Evolutionary conservation across 2,888 invertebrate species (phyloP).

Genomic region (Synanthedon myopaeformis): DNA sequence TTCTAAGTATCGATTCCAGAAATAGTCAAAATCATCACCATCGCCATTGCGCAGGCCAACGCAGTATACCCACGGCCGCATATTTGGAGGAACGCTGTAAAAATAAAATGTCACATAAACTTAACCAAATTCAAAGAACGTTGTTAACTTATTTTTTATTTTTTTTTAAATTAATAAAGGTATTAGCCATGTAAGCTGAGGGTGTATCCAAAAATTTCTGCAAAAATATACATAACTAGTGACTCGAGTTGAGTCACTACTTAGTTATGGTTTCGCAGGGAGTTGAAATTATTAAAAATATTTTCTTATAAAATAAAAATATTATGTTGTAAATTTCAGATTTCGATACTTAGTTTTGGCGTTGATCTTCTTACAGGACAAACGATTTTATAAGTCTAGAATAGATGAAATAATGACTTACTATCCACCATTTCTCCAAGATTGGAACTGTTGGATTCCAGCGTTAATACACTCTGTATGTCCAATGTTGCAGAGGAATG

Average conservation of each 20-base stretch:
- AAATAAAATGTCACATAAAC: background rate
- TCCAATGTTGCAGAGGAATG: slow-evolving; percentile 67
- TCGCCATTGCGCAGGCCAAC: slow-evolving; percentile 75
- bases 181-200: too few relatives aligned
- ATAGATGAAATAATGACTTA: slow-evolving; percentile 18
- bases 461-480: slow-evolving; percentile 45
- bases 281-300: too few relatives aligned
- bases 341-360: too few relatives aligned
- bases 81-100: slow-evolving; percentile 41
- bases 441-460: slow-evolving; percentile 39
- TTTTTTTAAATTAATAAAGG: background rate
- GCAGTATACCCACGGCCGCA: slow-evolving; percentile 82
- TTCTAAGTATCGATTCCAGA: slow-evolving; percentile 72
- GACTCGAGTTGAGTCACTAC: too few relatives aligned
- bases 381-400: too few relatives aligned
- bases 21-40: slow-evolving; percentile 73
- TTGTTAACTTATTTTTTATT: background rate
- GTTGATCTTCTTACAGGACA: too few relatives aligned
- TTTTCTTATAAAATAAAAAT: too few relatives aligned
- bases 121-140: too few relatives aligned
- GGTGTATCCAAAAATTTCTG: too few relatives aligned
- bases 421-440: slow-evolving; percentile 39
- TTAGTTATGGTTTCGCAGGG: too few relatives aligned
- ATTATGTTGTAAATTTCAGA: too few relatives aligned
- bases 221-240: too few relatives aligned